Percentiles rank a stretch among this genome's conserved stretches.
These are phyloP conservation scores for Phymorhynchus buccinoides DNA, from an alignment of 1,140 invertebrate genomes.

Conservation along the genomic window DNA sequence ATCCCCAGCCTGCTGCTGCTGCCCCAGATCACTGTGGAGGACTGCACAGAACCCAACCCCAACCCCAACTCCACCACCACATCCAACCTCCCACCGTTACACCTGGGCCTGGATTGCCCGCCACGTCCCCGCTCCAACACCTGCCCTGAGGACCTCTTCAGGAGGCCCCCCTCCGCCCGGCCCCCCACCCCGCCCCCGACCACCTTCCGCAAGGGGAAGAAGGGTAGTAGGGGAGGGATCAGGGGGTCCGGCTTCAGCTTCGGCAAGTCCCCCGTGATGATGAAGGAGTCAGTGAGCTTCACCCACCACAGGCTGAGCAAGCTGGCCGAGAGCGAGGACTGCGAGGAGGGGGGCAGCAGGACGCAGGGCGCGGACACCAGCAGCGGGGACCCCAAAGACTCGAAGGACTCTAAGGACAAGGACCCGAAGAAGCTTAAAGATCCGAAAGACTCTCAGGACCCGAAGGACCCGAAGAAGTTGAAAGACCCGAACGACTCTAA, in stretches of 20 bases:
- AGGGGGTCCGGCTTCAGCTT: not conserved
- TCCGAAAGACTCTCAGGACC: not conserved
- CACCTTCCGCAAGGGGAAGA: not conserved
- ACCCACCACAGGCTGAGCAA: constrained; percentile 33
- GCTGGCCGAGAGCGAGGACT: constrained; percentile 22
- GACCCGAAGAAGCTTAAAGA: too few species aligned
- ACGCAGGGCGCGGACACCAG: not conserved
- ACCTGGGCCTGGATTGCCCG: not conserved
- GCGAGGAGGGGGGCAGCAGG: not conserved
- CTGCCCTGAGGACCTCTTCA: constrained; percentile 39
- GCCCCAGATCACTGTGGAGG: constrained; percentile 37
- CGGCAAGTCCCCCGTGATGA: not conserved
- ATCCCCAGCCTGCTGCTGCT: not conserved
- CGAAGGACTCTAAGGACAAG: not conserved
- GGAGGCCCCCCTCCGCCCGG: not conserved
- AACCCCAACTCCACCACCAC: too few species aligned
- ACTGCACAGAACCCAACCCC: constrained; percentile 21
- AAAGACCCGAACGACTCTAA: not conserved
- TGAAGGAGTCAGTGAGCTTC: constrained; percentile 27
- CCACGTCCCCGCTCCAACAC: constrained; percentile 32
- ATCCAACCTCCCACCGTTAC: not conserved
- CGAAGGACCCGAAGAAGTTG: not conserved
- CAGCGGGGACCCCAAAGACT: not conserved
- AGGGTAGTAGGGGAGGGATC: too few species aligned
- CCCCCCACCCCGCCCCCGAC: constrained; percentile 10